Evolutionary conservation across 2,888 invertebrate species (phyloP).

Genomic region (Pseudanteris insignis): DNA sequence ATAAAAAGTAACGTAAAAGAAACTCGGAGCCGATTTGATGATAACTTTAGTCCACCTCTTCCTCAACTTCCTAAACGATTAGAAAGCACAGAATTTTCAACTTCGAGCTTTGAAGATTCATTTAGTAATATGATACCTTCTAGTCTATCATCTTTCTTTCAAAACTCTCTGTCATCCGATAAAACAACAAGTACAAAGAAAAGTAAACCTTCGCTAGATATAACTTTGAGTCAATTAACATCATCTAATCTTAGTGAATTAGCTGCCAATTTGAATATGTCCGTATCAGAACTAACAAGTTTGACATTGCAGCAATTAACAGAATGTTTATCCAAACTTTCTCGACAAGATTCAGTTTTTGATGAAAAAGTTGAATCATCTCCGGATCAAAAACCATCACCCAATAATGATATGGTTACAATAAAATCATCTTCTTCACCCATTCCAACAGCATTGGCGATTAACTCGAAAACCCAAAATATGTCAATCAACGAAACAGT

Average conservation of each 20-base stretch:
- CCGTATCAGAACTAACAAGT: constrained; percentile 79
- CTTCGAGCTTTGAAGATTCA: constrained; percentile 60
- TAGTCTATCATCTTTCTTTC: constrained; percentile 56
- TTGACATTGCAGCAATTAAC: constrained; percentile 90
- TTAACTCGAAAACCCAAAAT: constrained; percentile 48
- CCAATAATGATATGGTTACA: constrained; percentile 18
- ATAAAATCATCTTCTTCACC: constrained; percentile 43
- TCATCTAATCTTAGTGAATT: constrained; percentile 84
- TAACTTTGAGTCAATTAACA: constrained; percentile 83
- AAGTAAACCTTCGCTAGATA: constrained; percentile 71
- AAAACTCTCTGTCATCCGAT: constrained; percentile 49
- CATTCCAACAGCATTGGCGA: constrained; percentile 56
- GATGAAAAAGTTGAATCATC: constrained; percentile 46
- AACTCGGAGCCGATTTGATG: no score
- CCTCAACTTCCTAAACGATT: constrained; percentile 52
- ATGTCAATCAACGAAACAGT: constrained; percentile 19
- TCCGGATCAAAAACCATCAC: constrained; percentile 23
- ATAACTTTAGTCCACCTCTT: no score
- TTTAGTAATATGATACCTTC: constrained; percentile 59
- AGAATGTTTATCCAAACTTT: constrained; percentile 74
- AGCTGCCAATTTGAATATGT: constrained; percentile 79
- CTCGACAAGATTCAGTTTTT: constrained; percentile 55
- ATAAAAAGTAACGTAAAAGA: constrained; percentile 48
- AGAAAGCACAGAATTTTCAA: constrained; percentile 48
- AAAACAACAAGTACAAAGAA: constrained; percentile 51